phyloP scores from a whole-genome alignment of 2,797 vertebrate genomes.

The Neoniphon sammara region DNA sequence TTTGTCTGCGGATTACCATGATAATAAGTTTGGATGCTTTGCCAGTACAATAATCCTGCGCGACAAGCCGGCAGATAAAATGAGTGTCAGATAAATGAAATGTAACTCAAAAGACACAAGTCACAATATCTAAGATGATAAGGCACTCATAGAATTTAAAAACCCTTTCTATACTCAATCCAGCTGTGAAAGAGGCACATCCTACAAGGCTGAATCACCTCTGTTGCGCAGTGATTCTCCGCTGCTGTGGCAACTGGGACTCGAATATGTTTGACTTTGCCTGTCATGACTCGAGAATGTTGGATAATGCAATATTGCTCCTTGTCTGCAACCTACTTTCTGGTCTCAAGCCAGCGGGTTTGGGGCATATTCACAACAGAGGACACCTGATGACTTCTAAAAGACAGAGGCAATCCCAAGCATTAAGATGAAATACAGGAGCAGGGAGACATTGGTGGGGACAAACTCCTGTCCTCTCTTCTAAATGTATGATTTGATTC shows the following conservation, averaged over 20 bases:
- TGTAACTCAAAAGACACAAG: not conserved
- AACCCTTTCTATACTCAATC: not conserved
- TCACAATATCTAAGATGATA: not conserved
- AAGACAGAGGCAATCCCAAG: not conserved
- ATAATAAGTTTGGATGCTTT: slow-evolving; percentile 4
- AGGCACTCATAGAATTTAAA: not conserved
- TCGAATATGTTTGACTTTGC: slow-evolving; percentile 33
- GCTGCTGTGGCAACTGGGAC: not conserved
- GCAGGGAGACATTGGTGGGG: slow-evolving; percentile 38
- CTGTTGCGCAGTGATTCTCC: not conserved
- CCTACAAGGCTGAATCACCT: not conserved
- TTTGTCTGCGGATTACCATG: slow-evolving; percentile 1
- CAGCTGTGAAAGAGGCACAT: not conserved
- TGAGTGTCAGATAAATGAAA: not conserved
- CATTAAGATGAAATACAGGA: slow-evolving; percentile 17
- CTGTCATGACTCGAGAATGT: slow-evolving; percentile 44
- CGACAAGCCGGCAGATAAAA: not conserved
- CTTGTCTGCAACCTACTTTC: not conserved
- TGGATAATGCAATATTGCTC: slow-evolving; percentile 1
- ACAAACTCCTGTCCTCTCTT: slow-evolving; percentile 42
- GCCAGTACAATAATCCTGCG: slow-evolving; percentile 1
- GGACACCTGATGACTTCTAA: slow-evolving; percentile 2
- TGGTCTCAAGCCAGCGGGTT: not conserved
- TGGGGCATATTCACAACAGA: not conserved
- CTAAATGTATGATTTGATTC: slow-evolving; percentile 67